Base-by-base conservation (phyloP, 2,113 vertebrate genomes). In the Emberiza fucata region DNA sequence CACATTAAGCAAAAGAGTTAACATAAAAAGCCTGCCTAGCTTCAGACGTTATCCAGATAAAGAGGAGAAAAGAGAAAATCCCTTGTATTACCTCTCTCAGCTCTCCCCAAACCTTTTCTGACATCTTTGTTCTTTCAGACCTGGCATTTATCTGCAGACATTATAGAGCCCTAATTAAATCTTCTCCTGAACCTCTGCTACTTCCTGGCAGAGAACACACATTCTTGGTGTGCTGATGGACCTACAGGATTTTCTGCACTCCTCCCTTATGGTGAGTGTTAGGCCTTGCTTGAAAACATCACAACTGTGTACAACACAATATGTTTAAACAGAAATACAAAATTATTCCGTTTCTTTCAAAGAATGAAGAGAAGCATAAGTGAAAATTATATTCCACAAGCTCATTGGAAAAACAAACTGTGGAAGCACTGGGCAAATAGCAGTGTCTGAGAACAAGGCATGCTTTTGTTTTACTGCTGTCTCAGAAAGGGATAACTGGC, bases 1-100 rank as follows among this genome's bases (percentile, higher is more conserved):
- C 86, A 95, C 89, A 87, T 94, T 86, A 96, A 95, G 95, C 92
- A 97, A 92, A 95, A 97, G 85, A 93, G 92, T 92, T 96, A 73
- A 86, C 80, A 78, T 70, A 90, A 95, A 96, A 96, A 93, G 76
- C 81, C 82, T 68, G 68, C 61, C 88, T 83, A 57, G 88, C 93
- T 93, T 83, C 93, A 93, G 76, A 81, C 94, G 60, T 88, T 65
- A 90, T 63, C 92, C 91, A 88, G 95, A 92, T 94, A 95, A 95
- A 92, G 78, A 65, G 53, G 65, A 75, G 60, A 86, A 94, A 95
- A 94, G 79, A 93, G 76, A 92, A 96, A 96, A 96, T 92, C 91
- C 72, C 61, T 70, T 51, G 47, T 83, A 81, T 90, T 87, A 90
- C 68, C 85, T 76, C 92, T 42, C 90, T 64, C 33, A 29, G 75